A percentile compares a stretch with the other conserved stretches of the same genome.
These are phyloP conservation scores for Penaeus chinensis DNA, from an alignment of 1,140 invertebrate species.

Conservation along the genomic window DNA sequence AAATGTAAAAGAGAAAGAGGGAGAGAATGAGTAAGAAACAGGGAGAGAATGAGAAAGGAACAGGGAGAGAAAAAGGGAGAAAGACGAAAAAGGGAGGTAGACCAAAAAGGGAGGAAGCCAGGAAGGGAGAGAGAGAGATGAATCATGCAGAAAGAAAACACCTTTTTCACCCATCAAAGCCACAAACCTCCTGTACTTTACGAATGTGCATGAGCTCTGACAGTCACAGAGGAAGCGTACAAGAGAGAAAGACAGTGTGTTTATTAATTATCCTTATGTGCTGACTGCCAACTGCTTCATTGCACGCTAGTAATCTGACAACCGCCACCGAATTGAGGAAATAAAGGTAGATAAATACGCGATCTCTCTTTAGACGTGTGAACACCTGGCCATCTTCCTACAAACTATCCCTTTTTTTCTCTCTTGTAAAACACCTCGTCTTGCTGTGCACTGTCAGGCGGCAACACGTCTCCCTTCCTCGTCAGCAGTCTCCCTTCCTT, in stretches of 20 bases:
- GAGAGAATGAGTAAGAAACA: neutral
- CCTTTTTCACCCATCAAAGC: too few relatives aligned
- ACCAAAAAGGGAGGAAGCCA: neutral
- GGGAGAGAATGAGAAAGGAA: too few relatives aligned
- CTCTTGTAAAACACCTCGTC: neutral
- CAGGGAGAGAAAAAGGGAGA: neutral
- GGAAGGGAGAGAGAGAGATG: neutral
- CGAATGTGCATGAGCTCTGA: too few relatives aligned
- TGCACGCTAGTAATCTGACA: too few relatives aligned
- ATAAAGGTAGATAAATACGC: slow-evolving; percentile 5
- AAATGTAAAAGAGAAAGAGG: neutral
- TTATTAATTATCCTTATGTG: too few relatives aligned
- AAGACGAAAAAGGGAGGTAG: neutral
- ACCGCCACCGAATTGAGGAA: too few relatives aligned
- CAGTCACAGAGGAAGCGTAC: too few relatives aligned
- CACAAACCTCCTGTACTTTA: too few relatives aligned
- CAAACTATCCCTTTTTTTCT: neutral
- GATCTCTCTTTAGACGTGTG: neutral
- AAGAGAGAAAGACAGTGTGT: too few relatives aligned
- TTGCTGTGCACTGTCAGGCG: slow-evolving; percentile 15
- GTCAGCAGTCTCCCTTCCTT: neutral
- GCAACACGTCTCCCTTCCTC: slow-evolving; percentile 76
- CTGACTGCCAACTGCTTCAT: too few relatives aligned
- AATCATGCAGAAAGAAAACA: too few relatives aligned
- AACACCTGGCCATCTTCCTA: slow-evolving; percentile 17